A percentile compares a stretch with the other conserved stretches of the same genome.
phyloP scores from a whole-genome alignment of 2,797 vertebrate species.

The Gymnoscopelus braueri region DNA sequence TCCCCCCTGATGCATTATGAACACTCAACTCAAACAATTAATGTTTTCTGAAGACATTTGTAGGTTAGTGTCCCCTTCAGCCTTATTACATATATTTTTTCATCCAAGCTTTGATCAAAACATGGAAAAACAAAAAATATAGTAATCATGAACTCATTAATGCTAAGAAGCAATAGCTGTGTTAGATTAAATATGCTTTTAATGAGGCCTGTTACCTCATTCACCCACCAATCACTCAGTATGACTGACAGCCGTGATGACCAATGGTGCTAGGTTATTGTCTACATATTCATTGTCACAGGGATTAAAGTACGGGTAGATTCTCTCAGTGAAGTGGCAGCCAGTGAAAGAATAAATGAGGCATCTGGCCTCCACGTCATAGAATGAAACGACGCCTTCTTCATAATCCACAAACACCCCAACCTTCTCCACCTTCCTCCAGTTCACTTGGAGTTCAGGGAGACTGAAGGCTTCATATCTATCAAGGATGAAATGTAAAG shows the following conservation, averaged over 20 bases:
- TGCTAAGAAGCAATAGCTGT: too few relatives aligned
- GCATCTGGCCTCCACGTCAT: constrained; percentile 17
- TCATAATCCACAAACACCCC: constrained; percentile 65
- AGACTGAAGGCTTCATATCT: constrained; percentile 46
- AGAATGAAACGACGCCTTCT: constrained; percentile 56
- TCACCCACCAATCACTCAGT: neutral
- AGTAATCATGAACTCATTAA: too few relatives aligned
- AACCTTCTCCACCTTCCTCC: constrained; percentile 44
- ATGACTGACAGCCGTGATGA: constrained; percentile 45
- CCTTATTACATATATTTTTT: too few relatives aligned
- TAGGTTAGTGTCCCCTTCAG: too few relatives aligned
- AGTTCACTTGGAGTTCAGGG: constrained; percentile 20
- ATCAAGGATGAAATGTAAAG: constrained; percentile 46
- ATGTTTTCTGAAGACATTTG: too few relatives aligned
- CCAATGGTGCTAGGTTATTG: constrained; percentile 56
- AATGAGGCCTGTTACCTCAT: neutral
- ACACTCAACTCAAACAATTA: too few relatives aligned
- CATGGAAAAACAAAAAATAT: too few relatives aligned
- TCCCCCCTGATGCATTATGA: too few relatives aligned
- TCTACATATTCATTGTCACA: constrained; percentile 62
- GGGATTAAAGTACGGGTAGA: constrained; percentile 66
- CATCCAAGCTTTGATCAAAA: too few relatives aligned
- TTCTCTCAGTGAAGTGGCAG: constrained; percentile 45
- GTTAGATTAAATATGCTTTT: too few relatives aligned
- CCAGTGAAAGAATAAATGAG: constrained; percentile 49